Percentiles rank a stretch among this genome's conserved stretches.
These are phyloP conservation scores for Ectobius pallidus DNA, from an alignment of 2,888 invertebrate species.

Conservation along the genomic window DNA sequence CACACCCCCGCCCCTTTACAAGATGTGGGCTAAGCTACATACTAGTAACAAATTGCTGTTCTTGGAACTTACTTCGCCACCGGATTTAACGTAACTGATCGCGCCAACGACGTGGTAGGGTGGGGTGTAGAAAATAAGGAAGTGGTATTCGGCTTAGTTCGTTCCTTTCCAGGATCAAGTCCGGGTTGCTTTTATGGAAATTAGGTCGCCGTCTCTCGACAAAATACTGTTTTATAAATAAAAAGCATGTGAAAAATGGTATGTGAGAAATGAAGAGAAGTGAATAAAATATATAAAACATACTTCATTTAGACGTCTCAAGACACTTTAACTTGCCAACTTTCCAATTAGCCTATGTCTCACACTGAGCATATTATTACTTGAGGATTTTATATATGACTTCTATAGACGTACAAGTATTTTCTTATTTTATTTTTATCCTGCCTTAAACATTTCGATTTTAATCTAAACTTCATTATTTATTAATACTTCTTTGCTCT, in stretches of 20 bases:
- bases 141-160: neutral
- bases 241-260: neutral
- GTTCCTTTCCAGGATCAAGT: neutral
- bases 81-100: constrained; percentile 13
- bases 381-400: too few species aligned
- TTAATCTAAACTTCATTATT: too few species aligned
- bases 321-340: neutral
- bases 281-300: neutral
- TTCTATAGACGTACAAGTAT: too few species aligned
- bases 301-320: neutral
- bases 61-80: constrained; percentile 4
- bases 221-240: neutral
- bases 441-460: too few species aligned
- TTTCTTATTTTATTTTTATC: too few species aligned
- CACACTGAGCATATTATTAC: too few species aligned
- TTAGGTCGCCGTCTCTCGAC: neutral
- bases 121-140: neutral
- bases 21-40: constrained; percentile 7
- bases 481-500: too few species aligned
- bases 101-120: neutral
- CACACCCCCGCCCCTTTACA: constrained; percentile 2
- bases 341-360: too few species aligned
- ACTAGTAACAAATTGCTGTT: constrained; percentile 4
- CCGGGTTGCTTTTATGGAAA: neutral
- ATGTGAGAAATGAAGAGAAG: neutral